Evolutionary conservation across 2,888 invertebrate genomes (phyloP).

Genomic region (Hemithea aestivaria): DNA sequence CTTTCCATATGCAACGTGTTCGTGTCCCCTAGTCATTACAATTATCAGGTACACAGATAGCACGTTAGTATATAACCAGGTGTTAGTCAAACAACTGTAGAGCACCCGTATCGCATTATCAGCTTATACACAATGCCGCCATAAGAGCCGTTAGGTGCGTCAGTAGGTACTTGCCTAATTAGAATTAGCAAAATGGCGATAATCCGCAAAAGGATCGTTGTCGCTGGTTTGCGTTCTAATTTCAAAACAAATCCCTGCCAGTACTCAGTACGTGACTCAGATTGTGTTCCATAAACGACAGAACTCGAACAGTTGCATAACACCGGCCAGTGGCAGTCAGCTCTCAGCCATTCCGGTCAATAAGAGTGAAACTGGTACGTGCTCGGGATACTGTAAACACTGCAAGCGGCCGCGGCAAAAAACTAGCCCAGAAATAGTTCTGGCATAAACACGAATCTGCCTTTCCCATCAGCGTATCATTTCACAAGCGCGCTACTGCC

Average conservation of each 20-base stretch:
- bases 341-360: slow-evolving; percentile 47
- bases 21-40: too few relatives aligned
- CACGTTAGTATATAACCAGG: neutral
- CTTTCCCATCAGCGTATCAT: slow-evolving; percentile 21
- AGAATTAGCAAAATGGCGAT: slow-evolving; percentile 65
- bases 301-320: slow-evolving; percentile 58
- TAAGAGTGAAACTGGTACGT: slow-evolving; percentile 62
- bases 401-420: slow-evolving; percentile 19
- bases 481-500: slow-evolving; percentile 8
- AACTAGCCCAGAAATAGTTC: slow-evolving; percentile 32
- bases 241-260: slow-evolving; percentile 76
- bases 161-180: slow-evolving; percentile 46
- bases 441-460: slow-evolving; percentile 24
- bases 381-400: slow-evolving; percentile 34
- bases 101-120: slow-evolving; percentile 16
- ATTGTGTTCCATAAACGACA: slow-evolving; percentile 65
- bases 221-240: slow-evolving; percentile 66
- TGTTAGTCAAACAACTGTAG: neutral
- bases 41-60: neutral
- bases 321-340: slow-evolving; percentile 38
- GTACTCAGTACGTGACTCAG: slow-evolving; percentile 75
- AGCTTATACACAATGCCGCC: slow-evolving; percentile 10
- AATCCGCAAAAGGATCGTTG: slow-evolving; percentile 68
- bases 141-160: slow-evolving; percentile 17
- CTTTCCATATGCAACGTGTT: too few relatives aligned